phyloP scores from a whole-genome alignment of 2,797 vertebrate species.

The Sciurus vulgaris region DNA sequence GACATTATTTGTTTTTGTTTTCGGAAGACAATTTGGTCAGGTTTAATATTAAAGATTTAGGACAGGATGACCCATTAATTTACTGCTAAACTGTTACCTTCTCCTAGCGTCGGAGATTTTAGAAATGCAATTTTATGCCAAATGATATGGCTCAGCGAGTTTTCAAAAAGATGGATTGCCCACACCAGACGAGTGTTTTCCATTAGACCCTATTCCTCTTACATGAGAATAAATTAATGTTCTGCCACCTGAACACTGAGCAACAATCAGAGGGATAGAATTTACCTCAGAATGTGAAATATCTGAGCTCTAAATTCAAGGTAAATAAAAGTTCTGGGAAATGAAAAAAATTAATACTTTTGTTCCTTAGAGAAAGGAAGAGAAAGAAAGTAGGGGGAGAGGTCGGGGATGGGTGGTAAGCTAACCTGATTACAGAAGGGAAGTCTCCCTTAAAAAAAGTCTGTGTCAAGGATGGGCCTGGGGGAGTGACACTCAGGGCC shows the following conservation, averaged over 20 bases:
- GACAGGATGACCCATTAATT: background rate
- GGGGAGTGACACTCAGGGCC: background rate
- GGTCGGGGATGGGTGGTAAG: background rate
- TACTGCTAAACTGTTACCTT: background rate
- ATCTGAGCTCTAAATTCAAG: background rate
- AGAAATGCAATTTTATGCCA: background rate
- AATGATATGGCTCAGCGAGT: background rate
- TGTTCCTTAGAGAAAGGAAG: background rate
- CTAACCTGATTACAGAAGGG: background rate
- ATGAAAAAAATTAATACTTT: background rate
- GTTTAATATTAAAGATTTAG: background rate
- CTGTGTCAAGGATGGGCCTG: background rate
- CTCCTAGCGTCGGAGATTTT: background rate
- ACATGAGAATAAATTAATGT: slow-evolving; percentile 9
- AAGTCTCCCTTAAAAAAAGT: background rate
- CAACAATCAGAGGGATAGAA: background rate
- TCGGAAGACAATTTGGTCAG: background rate
- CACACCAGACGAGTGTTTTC: background rate
- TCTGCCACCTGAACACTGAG: background rate
- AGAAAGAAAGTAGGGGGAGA: background rate
- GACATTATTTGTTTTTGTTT: background rate
- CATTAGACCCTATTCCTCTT: background rate
- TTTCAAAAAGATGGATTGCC: slow-evolving; percentile 40
- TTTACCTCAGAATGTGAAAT: background rate
- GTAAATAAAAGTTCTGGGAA: background rate